Evolutionary conservation across 2,888 invertebrate species (phyloP), one percentile per base, ranked within the genome.

Genomic region (Cosmia pyralina): DNA sequence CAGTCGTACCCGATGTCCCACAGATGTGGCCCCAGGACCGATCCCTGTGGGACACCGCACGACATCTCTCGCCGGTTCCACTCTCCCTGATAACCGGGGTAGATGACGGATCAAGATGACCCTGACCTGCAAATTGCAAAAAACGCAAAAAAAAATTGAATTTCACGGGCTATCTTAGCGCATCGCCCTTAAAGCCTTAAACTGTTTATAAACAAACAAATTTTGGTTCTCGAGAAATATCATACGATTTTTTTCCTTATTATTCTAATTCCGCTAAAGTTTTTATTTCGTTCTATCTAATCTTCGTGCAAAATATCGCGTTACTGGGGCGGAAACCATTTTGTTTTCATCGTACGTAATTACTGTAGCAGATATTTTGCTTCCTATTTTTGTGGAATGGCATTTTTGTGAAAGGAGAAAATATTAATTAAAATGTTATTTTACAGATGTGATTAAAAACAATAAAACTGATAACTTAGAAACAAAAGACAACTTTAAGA

Each of bases 221-320:
- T 75, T 58, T 48, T 55, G 38, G 34, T 41, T 34, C 46, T 19
- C 44, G 19, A 48, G 68, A 60, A 72, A 82, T 55, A 46, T 11
- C 67, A 52, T 52, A 69, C 17, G 19, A 46, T 64, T 15, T 70
- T 77, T 73, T 83, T 76, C 64, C 77, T 77, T 79, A 69, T 79
- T 74, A 67, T 82, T 79, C 22, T 71, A 72, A 77, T 79, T 65
- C 63, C 34, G 65, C 69, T 57, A 69, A 79, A 85, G 48, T 76
- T 79, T 77, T 70, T 8, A 68, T 84, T 82, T 77, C 73, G 38
- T 64, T 77, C 19, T 15, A 73, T 72, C 60, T 73, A 72, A 84
- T 82, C 66, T 66, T 34, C 60, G 52, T 44, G 46, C 38, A 72
- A 76, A 86, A 74, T 84, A 82, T 77, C 69, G 28, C 10, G 48